These are phyloP conservation scores for Apis cerana DNA, from an alignment of 1,140 invertebrate species.

Conservation along the genomic window DNA sequence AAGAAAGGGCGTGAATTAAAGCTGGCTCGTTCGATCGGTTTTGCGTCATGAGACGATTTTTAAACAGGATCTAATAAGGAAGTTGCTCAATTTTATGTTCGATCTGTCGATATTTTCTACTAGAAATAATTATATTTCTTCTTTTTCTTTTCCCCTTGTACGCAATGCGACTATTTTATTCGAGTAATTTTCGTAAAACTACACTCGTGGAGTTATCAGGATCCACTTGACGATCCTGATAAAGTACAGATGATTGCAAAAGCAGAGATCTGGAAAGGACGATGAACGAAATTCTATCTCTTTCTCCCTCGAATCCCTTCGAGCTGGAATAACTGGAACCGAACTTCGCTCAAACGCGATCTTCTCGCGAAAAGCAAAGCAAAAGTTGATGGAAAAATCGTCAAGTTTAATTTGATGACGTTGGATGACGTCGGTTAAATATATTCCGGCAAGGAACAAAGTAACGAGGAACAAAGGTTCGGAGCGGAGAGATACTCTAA, in stretches of 20 bases:
- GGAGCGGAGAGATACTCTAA: slow-evolving; percentile 56
- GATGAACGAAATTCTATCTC: not conserved
- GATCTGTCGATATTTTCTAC: too few relatives aligned
- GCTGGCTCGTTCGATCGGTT: not conserved
- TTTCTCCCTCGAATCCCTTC: not conserved
- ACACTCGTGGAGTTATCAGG: too few relatives aligned
- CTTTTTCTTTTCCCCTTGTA: too few relatives aligned
- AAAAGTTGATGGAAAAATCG: too few relatives aligned
- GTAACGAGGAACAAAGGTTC: slow-evolving; percentile 39
- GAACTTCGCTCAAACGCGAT: too few relatives aligned
- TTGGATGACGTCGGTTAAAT: not conserved
- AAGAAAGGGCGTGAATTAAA: slow-evolving; percentile 13
- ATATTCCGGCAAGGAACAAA: not conserved
- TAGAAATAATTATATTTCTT: too few relatives aligned
- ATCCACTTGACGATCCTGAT: slow-evolving; percentile 14
- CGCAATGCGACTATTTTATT: too few relatives aligned
- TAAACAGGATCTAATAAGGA: too few relatives aligned
- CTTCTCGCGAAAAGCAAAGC: too few relatives aligned
- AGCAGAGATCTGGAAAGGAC: not conserved
- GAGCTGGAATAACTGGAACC: too few relatives aligned
- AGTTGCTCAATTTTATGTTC: too few relatives aligned
- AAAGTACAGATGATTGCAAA: not conserved
- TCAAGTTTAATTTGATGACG: not conserved
- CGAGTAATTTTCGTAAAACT: not conserved
- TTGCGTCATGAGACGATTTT: slow-evolving; percentile 30